Conservation (phyloP, 64 coral and sea anemone species). For the Dendronephthya gigantea region DNA sequence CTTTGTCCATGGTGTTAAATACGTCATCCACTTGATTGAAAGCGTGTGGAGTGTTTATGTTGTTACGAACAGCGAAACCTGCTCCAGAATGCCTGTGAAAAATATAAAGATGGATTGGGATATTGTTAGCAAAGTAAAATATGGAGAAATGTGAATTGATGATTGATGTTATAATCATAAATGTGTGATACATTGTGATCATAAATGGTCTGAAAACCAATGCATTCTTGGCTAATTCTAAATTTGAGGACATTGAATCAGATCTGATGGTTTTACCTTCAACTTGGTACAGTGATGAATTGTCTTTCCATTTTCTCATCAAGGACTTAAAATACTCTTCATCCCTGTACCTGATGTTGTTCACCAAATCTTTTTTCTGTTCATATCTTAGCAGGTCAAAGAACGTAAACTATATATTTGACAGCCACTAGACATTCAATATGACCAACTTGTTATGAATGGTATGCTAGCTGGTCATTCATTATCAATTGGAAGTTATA, state of each 20-base stretch:
- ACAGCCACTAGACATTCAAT: background rate
- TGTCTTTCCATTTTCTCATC: constrained; percentile 4
- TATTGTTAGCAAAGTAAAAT: background rate
- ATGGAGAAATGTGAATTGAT: background rate
- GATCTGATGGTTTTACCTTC: background rate
- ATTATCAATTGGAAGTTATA: too few relatives aligned
- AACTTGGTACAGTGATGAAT: background rate
- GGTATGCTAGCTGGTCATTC: too few relatives aligned
- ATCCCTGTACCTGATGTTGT: background rate
- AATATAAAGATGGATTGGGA: background rate
- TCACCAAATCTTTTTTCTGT: background rate
- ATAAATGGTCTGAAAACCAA: too few relatives aligned
- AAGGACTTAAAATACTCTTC: background rate
- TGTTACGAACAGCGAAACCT: background rate
- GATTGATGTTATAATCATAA: too few relatives aligned
- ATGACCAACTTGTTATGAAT: too few relatives aligned
- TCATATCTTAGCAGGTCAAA: background rate
- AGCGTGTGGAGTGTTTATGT: background rate
- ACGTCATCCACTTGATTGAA: too few relatives aligned
- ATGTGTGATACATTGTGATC: too few relatives aligned
- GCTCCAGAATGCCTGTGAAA: background rate
- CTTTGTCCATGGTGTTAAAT: background rate
- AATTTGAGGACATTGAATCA: too few relatives aligned
- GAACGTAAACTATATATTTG: background rate
- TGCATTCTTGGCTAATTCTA: too few relatives aligned